Conservation (phyloP, 2,113 vertebrate genomes). For the Megatriorchis doriae region DNA sequence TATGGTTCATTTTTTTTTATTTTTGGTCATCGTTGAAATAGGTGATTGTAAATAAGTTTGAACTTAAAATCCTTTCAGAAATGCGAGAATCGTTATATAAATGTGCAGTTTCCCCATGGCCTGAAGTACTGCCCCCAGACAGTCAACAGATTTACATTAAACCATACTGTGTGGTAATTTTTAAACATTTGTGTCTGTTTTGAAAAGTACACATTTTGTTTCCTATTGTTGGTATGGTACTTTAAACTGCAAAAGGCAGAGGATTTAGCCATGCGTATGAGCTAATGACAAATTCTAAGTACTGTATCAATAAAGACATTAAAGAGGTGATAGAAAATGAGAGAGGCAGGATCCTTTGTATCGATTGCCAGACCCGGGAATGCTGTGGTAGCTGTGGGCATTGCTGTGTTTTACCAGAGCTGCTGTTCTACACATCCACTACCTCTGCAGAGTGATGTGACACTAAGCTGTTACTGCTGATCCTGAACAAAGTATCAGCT, state of each 20-base stretch:
- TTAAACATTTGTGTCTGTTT: background rate
- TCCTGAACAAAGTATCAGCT: slow-evolving; percentile 27
- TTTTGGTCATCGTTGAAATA: background rate
- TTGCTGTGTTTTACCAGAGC: background rate
- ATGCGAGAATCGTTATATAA: background rate
- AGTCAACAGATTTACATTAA: background rate
- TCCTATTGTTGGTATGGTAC: background rate
- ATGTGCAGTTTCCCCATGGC: background rate
- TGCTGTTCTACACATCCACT: background rate
- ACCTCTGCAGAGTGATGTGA: background rate
- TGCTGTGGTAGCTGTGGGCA: background rate
- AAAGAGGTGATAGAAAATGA: background rate
- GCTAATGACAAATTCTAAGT: background rate
- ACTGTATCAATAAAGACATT: background rate
- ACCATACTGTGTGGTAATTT: background rate
- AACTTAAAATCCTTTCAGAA: background rate
- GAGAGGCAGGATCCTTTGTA: background rate
- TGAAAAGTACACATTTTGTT: background rate
- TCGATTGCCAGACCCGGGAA: background rate
- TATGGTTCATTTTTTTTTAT: background rate
- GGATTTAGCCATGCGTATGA: background rate
- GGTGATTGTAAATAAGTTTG: background rate
- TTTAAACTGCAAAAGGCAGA: background rate
- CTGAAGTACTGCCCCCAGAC: background rate
- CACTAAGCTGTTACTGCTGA: slow-evolving; percentile 19